Evolutionary conservation across 2,797 vertebrate species (phyloP).

Genomic region (Peromyscus eremicus): DNA sequence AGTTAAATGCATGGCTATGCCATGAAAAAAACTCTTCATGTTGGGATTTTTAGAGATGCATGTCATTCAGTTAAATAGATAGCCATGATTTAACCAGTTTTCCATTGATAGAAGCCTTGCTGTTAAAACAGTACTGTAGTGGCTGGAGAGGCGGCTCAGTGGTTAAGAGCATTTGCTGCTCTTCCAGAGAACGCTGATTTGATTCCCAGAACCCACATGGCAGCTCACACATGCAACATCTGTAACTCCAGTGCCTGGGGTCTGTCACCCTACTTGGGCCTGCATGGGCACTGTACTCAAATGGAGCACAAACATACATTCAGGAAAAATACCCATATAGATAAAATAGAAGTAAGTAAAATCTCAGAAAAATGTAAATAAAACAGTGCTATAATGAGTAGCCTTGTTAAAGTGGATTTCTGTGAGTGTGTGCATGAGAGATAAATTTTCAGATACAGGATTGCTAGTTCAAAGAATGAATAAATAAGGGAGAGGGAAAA

Average conservation of each 20-base stretch:
- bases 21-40: neutral
- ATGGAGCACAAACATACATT: neutral
- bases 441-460: conserved; percentile 18
- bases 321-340: neutral
- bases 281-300: neutral
- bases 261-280: neutral
- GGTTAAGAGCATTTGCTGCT: neutral
- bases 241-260: neutral
- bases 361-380: neutral
- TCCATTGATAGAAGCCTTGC: neutral
- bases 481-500: neutral
- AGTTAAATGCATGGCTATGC: neutral
- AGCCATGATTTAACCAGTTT: conserved; percentile 14
- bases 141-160: neutral
- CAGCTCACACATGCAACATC: neutral
- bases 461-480: neutral
- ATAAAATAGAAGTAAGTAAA: neutral
- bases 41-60: neutral
- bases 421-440: conserved; percentile 12
- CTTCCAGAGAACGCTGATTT: neutral
- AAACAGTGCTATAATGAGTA: conserved; percentile 6
- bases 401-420: conserved; percentile 30
- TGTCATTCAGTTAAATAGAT: conserved; percentile 18
- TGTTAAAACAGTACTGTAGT: conserved; percentile 10
- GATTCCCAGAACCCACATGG: neutral